phyloP scores from a whole-genome alignment of 2,888 invertebrate species.

The Allophyes oxyacanthae region DNA sequence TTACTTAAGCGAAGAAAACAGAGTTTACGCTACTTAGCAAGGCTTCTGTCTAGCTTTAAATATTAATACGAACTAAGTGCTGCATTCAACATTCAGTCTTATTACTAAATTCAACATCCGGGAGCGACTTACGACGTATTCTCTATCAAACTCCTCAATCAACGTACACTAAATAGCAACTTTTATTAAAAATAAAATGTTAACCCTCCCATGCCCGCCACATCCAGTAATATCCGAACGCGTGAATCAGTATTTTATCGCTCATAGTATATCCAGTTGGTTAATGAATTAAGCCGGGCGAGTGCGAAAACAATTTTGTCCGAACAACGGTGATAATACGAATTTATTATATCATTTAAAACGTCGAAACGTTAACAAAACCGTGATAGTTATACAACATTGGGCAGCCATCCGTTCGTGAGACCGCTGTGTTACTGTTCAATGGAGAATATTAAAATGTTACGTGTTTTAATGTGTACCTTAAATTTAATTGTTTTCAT shows the following conservation, averaged over 20 bases:
- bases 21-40: conserved; percentile 9
- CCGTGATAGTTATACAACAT: conserved; percentile 67
- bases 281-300: conserved; percentile 81
- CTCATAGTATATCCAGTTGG: conserved; percentile 71
- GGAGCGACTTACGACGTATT: neutral
- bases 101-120: neutral
- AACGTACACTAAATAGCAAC: conserved; percentile 10
- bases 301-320: conserved; percentile 82
- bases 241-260: conserved; percentile 61
- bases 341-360: conserved; percentile 87
- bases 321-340: conserved; percentile 78
- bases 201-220: conserved; percentile 22
- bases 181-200: conserved; percentile 17
- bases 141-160: neutral
- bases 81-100: conserved; percentile 13
- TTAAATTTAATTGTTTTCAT: conserved; percentile 7
- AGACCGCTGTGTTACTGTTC: conserved; percentile 37
- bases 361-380: conserved; percentile 78
- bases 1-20: neutral
- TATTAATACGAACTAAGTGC: conserved; percentile 24
- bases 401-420: conserved; percentile 50
- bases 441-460: conserved; percentile 41
- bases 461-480: conserved; percentile 15
- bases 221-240: conserved; percentile 38
- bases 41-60: conserved; percentile 15